phyloP scores from a whole-genome alignment of 2,113 vertebrate genomes.

The Nannobrachium achirus region DNA sequence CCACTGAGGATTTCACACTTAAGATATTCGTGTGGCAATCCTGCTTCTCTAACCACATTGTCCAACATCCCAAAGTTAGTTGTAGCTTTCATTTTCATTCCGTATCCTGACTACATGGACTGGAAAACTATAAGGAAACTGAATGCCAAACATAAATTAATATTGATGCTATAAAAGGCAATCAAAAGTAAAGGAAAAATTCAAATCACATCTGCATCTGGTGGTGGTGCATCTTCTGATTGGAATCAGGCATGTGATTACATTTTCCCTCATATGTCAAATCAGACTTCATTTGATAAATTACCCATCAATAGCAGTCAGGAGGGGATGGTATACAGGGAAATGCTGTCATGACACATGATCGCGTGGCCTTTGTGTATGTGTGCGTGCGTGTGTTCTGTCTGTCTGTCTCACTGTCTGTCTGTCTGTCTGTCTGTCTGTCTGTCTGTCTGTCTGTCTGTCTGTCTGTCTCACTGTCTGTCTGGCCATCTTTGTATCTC shows the following conservation, averaged over 20 bases:
- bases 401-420: no score
- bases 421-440: no score
- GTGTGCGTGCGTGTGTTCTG: conserved; percentile 16
- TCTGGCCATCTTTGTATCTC: no score
- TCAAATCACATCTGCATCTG: conserved; percentile 22
- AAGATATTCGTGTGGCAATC: no score
- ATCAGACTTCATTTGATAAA: conserved; percentile 68
- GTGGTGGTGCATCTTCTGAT: conserved; percentile 32
- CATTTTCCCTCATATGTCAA: conserved; percentile 60
- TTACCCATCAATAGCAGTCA: conserved; percentile 57
- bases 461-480: no score
- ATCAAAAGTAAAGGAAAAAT: conserved; percentile 33
- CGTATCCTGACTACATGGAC: background rate
- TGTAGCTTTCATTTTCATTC: background rate
- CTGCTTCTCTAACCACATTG: background rate
- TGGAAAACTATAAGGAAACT: conserved; percentile 6
- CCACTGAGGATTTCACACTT: no score
- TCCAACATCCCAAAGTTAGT: background rate
- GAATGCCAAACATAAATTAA: background rate
- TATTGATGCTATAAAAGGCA: conserved; percentile 14
- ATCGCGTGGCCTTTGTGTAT: background rate
- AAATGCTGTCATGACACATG: no score
- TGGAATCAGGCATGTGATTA: conserved; percentile 62
- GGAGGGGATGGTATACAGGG: background rate
- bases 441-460: conserved; percentile 15